Base-by-base conservation (phyloP, 2,888 invertebrate species). In the Watsonalla binaria region DNA sequence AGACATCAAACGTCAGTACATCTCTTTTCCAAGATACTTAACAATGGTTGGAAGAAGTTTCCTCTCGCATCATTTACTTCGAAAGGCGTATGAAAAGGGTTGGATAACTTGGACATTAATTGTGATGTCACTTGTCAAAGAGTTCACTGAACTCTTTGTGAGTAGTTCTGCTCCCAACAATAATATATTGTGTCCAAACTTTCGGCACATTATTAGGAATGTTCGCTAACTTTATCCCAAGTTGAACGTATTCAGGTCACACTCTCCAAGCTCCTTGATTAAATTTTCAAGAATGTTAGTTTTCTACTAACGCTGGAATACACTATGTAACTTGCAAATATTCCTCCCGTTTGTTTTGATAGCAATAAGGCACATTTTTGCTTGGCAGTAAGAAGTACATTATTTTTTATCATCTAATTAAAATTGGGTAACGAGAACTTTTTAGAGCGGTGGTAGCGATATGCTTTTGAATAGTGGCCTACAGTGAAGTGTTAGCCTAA, bases 41-140 rank as follows among this genome's bases (percentile, higher is more conserved):
- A 11, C 11, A 8, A 11, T 59, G 62, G 60, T 54, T 65, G 66
- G 65, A 74, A 68, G 71, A 79, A 80, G 75, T 78, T 76, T 76
- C 74, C 72, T 74, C 71, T 65, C 77, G 78, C 73, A 65, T 74
- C 83, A 83, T 84, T 84, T 80, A 78, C 76, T 66, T 56, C 57
- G 68, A 72, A 74, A 60, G 69, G 66, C 70, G 74, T 67, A 71
- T 76, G 78, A 79, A 81, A 83, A 79, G 80, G 82, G 82, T 81
- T 75, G 65, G 57, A 54, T 72, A 73, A 82, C 82, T 81, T 75
- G 65, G 57, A 54, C 71, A 73, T 77, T 82, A 80, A 82, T 83
- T 78, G 80, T 76, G 74, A 79, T 77, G 80, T 83, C 81, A 74
- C 74, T 72, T 76, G 79, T 82, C 76, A 75, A 68, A 46, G 9